Evolutionary conservation across 1,140 invertebrate genomes (phyloP).

Genomic region (Acromyrmex heyeri): DNA sequence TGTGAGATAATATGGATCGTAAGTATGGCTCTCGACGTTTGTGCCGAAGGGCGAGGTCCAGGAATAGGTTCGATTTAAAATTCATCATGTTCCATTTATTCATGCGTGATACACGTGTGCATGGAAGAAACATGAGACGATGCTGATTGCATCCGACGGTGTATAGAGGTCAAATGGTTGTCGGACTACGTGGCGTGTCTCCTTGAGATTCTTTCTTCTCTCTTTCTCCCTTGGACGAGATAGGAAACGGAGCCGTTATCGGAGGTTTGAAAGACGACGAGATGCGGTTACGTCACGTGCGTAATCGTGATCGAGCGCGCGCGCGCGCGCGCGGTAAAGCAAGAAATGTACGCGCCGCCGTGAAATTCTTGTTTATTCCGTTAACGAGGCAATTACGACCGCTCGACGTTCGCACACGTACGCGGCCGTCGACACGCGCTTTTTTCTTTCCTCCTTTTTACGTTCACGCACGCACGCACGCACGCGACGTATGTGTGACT

Average conservation of each 20-base stretch:
- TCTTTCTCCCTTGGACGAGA: neutral
- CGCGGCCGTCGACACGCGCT: neutral
- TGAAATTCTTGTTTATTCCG: constrained; percentile 63
- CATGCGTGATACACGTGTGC: constrained; percentile 66
- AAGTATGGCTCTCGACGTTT: neutral
- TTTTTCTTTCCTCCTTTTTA: neutral
- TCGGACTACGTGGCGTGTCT: constrained; percentile 7
- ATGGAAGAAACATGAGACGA: constrained; percentile 68
- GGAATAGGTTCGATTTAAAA: constrained; percentile 59
- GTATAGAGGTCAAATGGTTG: constrained; percentile 63
- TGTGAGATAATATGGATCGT: neutral
- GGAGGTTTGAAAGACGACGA: constrained; percentile 20
- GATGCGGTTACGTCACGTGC: constrained; percentile 55
- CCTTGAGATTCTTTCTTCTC: neutral
- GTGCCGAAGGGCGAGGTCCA: neutral
- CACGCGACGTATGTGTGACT: constrained; percentile 26
- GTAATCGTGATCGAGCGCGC: constrained; percentile 46
- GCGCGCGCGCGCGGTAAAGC: constrained; percentile 12
- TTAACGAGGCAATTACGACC: constrained; percentile 59
- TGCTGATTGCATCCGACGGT: constrained; percentile 47
- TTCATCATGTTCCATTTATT: constrained; percentile 72
- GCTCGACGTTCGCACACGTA: constrained; percentile 17
- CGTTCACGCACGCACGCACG: neutral
- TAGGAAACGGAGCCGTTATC: constrained; percentile 54
- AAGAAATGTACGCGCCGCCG: constrained; percentile 55